These are phyloP conservation scores for Neodiprion lecontei DNA, from an alignment of 1,140 invertebrate species.

Conservation along the genomic window DNA sequence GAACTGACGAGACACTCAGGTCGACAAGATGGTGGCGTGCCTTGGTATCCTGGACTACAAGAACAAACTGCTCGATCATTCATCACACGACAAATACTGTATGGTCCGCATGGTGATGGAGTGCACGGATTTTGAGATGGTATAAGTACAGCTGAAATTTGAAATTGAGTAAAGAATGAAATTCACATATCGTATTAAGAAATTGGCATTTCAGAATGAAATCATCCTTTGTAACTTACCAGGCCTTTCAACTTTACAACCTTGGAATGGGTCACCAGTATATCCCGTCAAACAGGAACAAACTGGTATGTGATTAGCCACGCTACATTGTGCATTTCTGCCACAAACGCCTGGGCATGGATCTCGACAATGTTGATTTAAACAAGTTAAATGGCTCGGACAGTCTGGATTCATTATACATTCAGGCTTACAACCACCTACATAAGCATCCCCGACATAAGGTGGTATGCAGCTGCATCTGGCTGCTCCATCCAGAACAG, in stretches of 20 bases:
- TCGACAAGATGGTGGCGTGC: constrained; percentile 77
- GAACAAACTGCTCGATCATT: constrained; percentile 79
- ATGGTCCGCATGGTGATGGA: constrained; percentile 81
- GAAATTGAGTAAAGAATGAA: constrained; percentile 52
- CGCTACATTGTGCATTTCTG: constrained; percentile 76
- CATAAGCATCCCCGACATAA: constrained; percentile 83
- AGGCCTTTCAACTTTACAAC: constrained; percentile 69
- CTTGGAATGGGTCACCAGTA: constrained; percentile 82
- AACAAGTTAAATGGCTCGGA: constrained; percentile 77
- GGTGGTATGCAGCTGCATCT: constrained; percentile 84
- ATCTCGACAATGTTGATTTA: constrained; percentile 84
- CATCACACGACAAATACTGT: constrained; percentile 76
- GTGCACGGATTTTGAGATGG: constrained; percentile 72
- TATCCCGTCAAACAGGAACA: constrained; percentile 79
- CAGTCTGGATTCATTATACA: constrained; percentile 83
- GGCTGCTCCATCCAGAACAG: constrained; percentile 70
- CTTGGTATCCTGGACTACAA: constrained; percentile 77
- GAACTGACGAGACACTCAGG: constrained; percentile 82
- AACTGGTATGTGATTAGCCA: constrained; percentile 81
- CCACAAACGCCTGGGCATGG: constrained; percentile 88
- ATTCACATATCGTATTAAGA: constrained; percentile 10
- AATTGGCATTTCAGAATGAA: constrained; percentile 12
- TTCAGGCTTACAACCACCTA: constrained; percentile 79
- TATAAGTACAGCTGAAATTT: constrained; percentile 52
- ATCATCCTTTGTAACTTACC: constrained; percentile 22